Base-by-base conservation (phyloP, 1,140 invertebrate species). In the Aphidius ervi region DNA sequence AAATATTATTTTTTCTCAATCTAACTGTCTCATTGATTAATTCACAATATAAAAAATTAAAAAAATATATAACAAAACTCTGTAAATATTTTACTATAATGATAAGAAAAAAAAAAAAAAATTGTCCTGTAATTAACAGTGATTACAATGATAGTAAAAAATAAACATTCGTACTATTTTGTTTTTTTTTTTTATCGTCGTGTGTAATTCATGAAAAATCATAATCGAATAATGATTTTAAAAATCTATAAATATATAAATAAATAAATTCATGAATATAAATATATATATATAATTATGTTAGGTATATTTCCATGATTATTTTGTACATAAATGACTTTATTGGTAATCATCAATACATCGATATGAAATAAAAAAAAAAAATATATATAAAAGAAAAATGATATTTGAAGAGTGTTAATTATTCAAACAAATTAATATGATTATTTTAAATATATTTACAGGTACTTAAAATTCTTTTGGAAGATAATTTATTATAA, bases 241-340 rank as follows among this genome's bases (percentile, higher is more conserved):
- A 49, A 49, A 20, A 52, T 49, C 49, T 39, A 59, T 52, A 52
- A 49, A 52, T 47, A 23, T 52, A 59, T 59, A 43, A 52, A 59
- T 49, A 49, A 49, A 20, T 7, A 16, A 57, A 16, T 47, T 31
- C 23, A 47, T 40, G 55, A 39, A 57, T 10, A 42, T 16, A 39
- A 56, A 54, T 47, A 31, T 61, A 61, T 61, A 61, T 58, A 68
- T 65, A 65, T 66, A 63, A 71, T 66, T 68, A 67, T 70, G 67
- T 67, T 68, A 75, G 65, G 65, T 67, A 71, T 75, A 74, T 69
- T 70, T 69, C 52, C 72, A 71, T 67, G 67, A 72, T 76, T 76
- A 75, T 76, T 74, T 76, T 76, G 73, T 76, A 76, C 73, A 76
- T 76, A 75, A 73, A 72, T 61, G 68, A 76, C 70, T 68, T 74